Evolutionary conservation across 2,888 invertebrate species (phyloP), one percentile per base, ranked within the genome.

Genomic region (Acholoe squamosa): DNA sequence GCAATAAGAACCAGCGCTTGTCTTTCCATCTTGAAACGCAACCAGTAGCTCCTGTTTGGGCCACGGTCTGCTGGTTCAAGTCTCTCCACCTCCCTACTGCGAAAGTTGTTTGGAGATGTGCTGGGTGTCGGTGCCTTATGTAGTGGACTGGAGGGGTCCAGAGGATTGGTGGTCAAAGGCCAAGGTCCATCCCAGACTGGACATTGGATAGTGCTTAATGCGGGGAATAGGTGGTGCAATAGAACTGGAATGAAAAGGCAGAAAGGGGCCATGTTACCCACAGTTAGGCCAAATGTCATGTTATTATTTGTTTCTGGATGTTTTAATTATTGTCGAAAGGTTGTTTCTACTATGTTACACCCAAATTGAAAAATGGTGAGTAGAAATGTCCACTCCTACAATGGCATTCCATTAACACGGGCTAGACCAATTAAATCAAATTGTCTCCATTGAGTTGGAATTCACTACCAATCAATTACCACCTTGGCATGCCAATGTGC

Each of bases 61-160:
- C 84, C 43, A 84, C 84, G 84, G 84, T 84, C 84, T 84, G 43
- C 84, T 43, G 84, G 84, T 84, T 84, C 43, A n/a, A n/a, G 34
- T 34, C 33, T 33, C n/a, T 14, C 84, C 34, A 33, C n/a, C 84
- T 43, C 22, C n/a, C 43, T 7, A 22, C 12, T 22, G 33, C 51
- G 34, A 10, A 10, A 43, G 43, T 43, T 43, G 84, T 84, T 51
- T 84, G 84, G 22, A n/a, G 33, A 12, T 34, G 7, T 34, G 19
- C n/a, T 22, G 25, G 10, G 22, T 34, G 16, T 16, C 25, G 5
- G 3, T 1, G 16, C 84, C 84, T 84, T 84, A 7, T 84, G n/a
- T 84, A 84, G 43, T 10, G 43, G 28, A 0, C 84, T 0, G 0
- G 19, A 10, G n/a, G 31, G 84, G 34, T 12, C 43, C 43, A 84